Evolutionary conservation across 1,140 invertebrate genomes (phyloP).

Genomic region (Meloidogyne exigua): DNA sequence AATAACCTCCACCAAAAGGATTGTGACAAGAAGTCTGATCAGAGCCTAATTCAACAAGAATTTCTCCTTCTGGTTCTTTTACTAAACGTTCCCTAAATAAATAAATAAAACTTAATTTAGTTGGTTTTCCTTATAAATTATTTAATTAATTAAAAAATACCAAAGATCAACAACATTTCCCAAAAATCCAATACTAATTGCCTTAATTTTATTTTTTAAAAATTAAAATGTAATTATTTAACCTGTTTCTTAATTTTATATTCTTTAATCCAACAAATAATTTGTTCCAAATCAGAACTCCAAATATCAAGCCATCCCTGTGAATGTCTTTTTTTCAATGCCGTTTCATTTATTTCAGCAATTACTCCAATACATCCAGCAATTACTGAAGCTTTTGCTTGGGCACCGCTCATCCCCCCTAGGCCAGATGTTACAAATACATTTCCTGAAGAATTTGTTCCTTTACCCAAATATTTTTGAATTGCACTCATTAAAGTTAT

Average conservation of each 20-base stretch:
- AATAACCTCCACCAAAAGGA: constrained; percentile 73
- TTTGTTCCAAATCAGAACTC: constrained; percentile 66
- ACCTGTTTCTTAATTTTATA: constrained; percentile 56
- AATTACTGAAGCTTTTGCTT: constrained; percentile 73
- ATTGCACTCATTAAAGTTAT: constrained; percentile 73
- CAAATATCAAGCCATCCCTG: constrained; percentile 71
- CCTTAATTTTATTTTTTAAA: constrained; percentile 35
- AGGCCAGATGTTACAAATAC: constrained; percentile 73
- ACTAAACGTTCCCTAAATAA: constrained; percentile 68
- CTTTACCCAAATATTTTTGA: constrained; percentile 68
- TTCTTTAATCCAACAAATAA: constrained; percentile 67
- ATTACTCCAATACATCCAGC: constrained; percentile 73
- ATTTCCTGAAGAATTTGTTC: constrained; percentile 69
- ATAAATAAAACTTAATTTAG: no score
- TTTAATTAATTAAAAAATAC: constrained; percentile 51
- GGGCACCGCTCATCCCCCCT: constrained; percentile 72
- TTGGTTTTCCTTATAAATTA: no score
- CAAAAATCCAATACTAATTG: constrained; percentile 71
- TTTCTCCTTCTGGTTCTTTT: constrained; percentile 67
- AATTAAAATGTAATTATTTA: neutral
- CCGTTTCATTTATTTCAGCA: constrained; percentile 71
- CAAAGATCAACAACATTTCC: constrained; percentile 72
- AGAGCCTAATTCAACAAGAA: constrained; percentile 71
- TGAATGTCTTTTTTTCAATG: constrained; percentile 69
- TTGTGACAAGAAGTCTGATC: constrained; percentile 75